Evolutionary conservation across 2,113 vertebrate species (phyloP).

Genomic region (Oostethus manadensis): DNA sequence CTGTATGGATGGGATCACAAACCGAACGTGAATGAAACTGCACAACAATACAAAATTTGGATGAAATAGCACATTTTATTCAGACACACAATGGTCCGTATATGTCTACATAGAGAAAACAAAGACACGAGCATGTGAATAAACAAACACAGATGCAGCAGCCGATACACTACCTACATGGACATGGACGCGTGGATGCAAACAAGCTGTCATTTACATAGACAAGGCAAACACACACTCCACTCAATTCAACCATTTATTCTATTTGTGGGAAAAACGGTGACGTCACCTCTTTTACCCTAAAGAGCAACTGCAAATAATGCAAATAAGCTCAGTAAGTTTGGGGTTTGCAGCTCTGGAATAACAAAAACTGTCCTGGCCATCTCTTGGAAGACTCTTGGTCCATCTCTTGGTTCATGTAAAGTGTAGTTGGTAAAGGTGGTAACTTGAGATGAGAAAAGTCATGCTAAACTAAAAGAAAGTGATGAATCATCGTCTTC

Average conservation of each 20-base stretch:
- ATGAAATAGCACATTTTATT: not conserved
- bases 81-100: conserved; percentile 4
- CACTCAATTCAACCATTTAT: not conserved
- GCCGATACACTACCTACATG: conserved; percentile 23
- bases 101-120: conserved; percentile 2
- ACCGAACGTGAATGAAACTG: conserved; percentile 15
- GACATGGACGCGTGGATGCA: conserved; percentile 12
- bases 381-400: not conserved
- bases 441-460: conserved; percentile 7
- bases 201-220: conserved; percentile 23
- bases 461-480: conserved; percentile 23
- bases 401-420: conserved; percentile 2
- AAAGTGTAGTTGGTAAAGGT: conserved; percentile 10
- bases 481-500: conserved; percentile 29
- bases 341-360: not conserved
- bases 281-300: not conserved
- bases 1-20: conserved; percentile 16
- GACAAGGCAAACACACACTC: conserved; percentile 5
- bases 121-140: conserved; percentile 8
- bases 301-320: not conserved
- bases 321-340: not conserved
- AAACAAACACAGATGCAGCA: conserved; percentile 31
- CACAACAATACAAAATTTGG: conserved; percentile 3
- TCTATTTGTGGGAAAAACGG: conserved; percentile 10
- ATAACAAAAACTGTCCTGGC: conserved; percentile 6